Evolutionary conservation across 2,113 vertebrate genomes (phyloP).

Genomic region (Perca schrenkii): DNA sequence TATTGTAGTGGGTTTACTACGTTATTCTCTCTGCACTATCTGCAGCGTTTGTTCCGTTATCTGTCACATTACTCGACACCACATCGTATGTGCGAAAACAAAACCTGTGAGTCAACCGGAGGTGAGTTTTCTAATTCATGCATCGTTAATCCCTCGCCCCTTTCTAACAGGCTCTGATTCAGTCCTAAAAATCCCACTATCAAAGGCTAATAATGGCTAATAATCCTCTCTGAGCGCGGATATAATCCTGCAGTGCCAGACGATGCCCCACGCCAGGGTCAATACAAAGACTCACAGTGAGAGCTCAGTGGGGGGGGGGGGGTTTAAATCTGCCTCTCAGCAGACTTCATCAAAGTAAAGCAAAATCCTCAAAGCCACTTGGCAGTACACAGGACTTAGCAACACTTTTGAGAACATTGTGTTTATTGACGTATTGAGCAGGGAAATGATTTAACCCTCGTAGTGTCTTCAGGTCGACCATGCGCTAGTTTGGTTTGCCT

Average conservation of each 20-base stretch:
- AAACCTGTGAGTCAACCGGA: not conserved
- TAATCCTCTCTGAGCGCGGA: conserved; percentile 55
- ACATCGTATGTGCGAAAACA: too few relatives aligned
- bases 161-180: not conserved
- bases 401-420: too few relatives aligned
- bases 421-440: too few relatives aligned
- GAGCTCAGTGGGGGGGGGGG: not conserved
- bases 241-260: conserved; percentile 21
- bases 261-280: conserved; percentile 30
- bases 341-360: conserved; percentile 27
- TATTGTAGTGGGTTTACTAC: too few relatives aligned
- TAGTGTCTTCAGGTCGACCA: too few relatives aligned
- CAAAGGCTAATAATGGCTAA: conserved; percentile 56
- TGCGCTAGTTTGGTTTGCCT: too few relatives aligned
- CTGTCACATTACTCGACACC: too few relatives aligned
- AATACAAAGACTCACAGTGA: not conserved
- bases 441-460: too few relatives aligned
- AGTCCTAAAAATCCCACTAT: conserved; percentile 32
- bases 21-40: too few relatives aligned
- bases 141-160: conserved; percentile 9
- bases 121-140: conserved; percentile 16
- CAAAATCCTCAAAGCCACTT: not conserved
- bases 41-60: too few relatives aligned
- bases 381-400: too few relatives aligned
- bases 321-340: conserved; percentile 18